Conservation (phyloP, 2,113 vertebrate species). For the Coptodon rendalli region DNA sequence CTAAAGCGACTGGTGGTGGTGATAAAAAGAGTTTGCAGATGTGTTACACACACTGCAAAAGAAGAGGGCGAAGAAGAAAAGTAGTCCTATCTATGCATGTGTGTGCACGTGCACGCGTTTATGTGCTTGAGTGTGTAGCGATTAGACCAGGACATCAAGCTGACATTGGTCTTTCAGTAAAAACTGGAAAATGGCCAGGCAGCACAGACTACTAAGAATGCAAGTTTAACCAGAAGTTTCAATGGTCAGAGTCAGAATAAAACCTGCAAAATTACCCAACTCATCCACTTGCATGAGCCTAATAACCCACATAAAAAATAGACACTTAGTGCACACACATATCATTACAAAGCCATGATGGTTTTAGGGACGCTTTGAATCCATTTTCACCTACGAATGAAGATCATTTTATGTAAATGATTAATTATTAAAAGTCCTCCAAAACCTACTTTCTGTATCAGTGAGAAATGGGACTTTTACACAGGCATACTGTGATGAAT, state of each 20-base stretch:
- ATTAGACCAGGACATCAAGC: constrained; percentile 1
- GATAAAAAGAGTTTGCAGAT: constrained; percentile 60
- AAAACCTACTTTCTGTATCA: not conserved
- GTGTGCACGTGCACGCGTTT: not conserved
- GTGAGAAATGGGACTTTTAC: not conserved
- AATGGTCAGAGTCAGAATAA: not conserved
- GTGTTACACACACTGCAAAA: constrained; percentile 48
- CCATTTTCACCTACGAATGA: not conserved
- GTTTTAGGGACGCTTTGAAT: not conserved
- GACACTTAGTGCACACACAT: not conserved
- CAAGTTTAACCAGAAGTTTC: not conserved
- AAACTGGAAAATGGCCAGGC: not conserved
- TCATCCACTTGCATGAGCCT: not conserved
- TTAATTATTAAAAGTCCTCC: not conserved
- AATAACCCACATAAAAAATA: not conserved
- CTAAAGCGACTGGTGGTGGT: constrained; percentile 35
- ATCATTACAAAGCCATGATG: not conserved
- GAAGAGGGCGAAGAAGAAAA: not conserved
- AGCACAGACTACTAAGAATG: constrained; percentile 1
- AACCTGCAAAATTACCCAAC: not conserved
- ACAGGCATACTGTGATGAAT: not conserved
- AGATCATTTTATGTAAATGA: not conserved
- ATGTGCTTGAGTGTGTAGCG: not conserved
- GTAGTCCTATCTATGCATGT: not conserved
- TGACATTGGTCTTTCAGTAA: constrained; percentile 2